phyloP scores from a whole-genome alignment of 2,113 vertebrate genomes.

The Ovis canadensis region DNA sequence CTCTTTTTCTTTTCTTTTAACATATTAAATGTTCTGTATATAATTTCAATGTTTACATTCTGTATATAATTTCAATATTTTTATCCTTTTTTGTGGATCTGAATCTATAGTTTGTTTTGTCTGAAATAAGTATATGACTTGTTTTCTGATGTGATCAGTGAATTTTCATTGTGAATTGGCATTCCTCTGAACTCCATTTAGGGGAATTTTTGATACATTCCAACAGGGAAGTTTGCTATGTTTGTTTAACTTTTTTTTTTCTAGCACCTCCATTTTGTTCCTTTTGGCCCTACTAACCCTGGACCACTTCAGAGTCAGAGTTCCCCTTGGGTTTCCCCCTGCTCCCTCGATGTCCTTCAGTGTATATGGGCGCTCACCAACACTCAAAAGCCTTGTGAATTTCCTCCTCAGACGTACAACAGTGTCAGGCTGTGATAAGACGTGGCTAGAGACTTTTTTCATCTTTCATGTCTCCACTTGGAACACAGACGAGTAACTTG shows the following conservation, averaged over 20 bases:
- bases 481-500: not conserved
- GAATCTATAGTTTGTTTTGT: not conserved
- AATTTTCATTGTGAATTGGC: not conserved
- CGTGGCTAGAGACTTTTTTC: not conserved
- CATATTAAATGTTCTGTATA: not conserved
- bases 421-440: not conserved
- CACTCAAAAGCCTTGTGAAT: not conserved
- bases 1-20: not conserved
- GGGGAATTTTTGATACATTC: not conserved
- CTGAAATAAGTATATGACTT: not conserved
- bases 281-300: not conserved
- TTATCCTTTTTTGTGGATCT: not conserved
- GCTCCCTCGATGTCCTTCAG: not conserved
- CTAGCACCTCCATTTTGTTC: not conserved
- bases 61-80: not conserved
- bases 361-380: fast-evolving
- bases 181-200: not conserved
- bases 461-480: not conserved
- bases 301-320: not conserved
- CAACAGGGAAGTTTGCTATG: not conserved
- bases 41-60: not conserved
- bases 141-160: not conserved
- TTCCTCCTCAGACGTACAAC: not conserved
- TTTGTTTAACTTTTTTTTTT: not conserved
- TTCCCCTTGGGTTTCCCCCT: not conserved